Conservation (phyloP, 64 coral and sea anemone genomes). For the Dendronephthya gigantea region DNA sequence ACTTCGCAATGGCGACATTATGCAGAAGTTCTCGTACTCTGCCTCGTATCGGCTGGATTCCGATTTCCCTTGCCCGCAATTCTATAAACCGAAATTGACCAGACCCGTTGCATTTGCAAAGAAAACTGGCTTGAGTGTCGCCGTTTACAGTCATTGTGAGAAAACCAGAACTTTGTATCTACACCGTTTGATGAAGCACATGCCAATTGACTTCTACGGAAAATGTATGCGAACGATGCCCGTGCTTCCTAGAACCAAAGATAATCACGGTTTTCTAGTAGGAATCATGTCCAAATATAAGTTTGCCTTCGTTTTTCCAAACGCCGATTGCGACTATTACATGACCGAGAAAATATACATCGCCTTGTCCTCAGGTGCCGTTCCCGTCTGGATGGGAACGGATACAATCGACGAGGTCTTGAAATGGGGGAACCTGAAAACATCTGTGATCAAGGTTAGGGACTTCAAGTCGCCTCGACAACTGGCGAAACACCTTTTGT, state of each 20-base stretch:
- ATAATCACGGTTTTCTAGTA: neutral
- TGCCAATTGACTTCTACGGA: neutral
- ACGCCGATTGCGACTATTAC: constrained; percentile 12
- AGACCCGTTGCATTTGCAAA: neutral
- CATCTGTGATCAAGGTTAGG: neutral
- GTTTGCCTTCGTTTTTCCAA: neutral
- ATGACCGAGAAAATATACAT: neutral
- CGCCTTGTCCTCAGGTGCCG: neutral
- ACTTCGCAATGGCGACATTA: neutral
- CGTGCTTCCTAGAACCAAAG: neutral
- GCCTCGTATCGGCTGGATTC: neutral
- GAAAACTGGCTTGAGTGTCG: neutral
- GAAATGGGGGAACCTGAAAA: neutral
- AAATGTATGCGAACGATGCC: neutral
- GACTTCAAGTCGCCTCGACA: neutral
- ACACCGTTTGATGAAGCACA: neutral
- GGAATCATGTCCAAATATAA: neutral
- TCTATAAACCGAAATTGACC: neutral
- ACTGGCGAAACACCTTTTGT: neutral
- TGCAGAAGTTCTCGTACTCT: neutral
- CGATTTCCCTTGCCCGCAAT: neutral
- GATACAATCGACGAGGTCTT: neutral
- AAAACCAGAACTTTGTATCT: neutral
- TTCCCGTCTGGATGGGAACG: constrained; percentile 1
- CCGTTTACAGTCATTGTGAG: neutral